A percentile compares a stretch with the other conserved stretches of the same genome.
These are phyloP conservation scores for Tenodera sinensis DNA, from an alignment of 2,888 invertebrate species.

Conservation along the genomic window DNA sequence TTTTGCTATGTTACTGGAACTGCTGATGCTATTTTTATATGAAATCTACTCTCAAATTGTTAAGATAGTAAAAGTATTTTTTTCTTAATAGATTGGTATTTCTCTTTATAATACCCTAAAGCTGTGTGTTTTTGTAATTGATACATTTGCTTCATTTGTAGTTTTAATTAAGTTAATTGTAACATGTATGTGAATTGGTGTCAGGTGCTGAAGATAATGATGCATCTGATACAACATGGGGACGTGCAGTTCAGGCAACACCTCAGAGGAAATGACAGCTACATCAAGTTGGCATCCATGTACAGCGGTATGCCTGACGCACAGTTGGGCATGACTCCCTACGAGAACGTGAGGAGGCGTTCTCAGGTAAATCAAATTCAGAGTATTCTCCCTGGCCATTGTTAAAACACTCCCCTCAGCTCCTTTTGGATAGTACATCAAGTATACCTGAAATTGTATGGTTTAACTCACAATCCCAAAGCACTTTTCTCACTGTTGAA, in stretches of 20 bases:
- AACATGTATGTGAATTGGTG: background rate
- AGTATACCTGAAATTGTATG: too few species aligned
- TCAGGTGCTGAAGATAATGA: slow-evolving; percentile 32
- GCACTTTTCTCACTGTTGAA: too few species aligned
- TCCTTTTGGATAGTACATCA: too few species aligned
- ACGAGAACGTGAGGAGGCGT: slow-evolving; percentile 22
- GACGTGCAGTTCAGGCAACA: slow-evolving; percentile 24
- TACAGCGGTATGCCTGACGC: slow-evolving; percentile 27
- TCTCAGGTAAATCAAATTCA: slow-evolving; percentile 23
- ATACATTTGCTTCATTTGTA: too few species aligned
- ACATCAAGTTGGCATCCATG: slow-evolving; percentile 29
- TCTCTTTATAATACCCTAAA: background rate
- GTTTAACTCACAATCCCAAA: too few species aligned
- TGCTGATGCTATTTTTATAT: background rate
- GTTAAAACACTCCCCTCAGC: too few species aligned
- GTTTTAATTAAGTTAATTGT: too few species aligned
- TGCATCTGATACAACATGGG: slow-evolving; percentile 28
- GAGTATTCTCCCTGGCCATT: too few species aligned
- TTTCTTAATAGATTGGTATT: background rate
- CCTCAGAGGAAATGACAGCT: slow-evolving; percentile 30
- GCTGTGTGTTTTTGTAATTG: too few species aligned
- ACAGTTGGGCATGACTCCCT: slow-evolving; percentile 21
- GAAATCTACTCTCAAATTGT: background rate
- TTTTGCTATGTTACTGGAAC: background rate
- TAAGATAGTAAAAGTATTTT: background rate